phyloP scores from a whole-genome alignment of 2,888 invertebrate species.

The Lydus trimaculatus region DNA sequence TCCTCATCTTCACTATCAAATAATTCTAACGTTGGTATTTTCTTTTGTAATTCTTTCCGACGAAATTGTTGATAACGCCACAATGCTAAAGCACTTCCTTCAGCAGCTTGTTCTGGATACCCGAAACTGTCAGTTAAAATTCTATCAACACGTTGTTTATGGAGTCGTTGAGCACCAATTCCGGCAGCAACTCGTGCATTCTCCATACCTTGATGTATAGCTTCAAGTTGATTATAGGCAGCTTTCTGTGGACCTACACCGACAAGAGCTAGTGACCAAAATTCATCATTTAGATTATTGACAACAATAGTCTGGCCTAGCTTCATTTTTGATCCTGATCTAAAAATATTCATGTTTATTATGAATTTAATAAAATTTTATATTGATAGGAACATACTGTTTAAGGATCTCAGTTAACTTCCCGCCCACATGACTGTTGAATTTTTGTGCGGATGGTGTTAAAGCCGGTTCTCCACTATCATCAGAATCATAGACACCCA shows the following conservation, averaged over 20 bases:
- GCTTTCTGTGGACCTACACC: constrained; percentile 70
- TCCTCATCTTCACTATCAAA: constrained; percentile 65
- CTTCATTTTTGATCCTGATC: constrained; percentile 13
- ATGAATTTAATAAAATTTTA: background rate
- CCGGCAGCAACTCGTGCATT: constrained; percentile 73
- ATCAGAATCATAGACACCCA: constrained; percentile 65
- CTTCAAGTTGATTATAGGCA: constrained; percentile 71
- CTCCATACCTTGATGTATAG: constrained; percentile 73
- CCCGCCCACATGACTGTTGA: constrained; percentile 64
- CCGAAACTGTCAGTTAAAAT: constrained; percentile 68
- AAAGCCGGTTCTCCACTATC: constrained; percentile 58
- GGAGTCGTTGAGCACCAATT: constrained; percentile 62
- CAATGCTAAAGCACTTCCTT: constrained; percentile 68
- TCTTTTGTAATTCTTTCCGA: constrained; percentile 59
- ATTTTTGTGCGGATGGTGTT: constrained; percentile 62
- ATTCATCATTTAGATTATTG: constrained; percentile 67
- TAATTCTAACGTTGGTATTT: constrained; percentile 62
- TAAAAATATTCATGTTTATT: background rate
- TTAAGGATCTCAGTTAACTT: no score
- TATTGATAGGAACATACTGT: no score
- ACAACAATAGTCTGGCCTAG: constrained; percentile 62
- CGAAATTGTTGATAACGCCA: constrained; percentile 68
- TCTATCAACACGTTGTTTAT: constrained; percentile 61
- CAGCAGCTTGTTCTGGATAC: constrained; percentile 71
- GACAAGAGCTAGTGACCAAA: constrained; percentile 70